phyloP scores from a whole-genome alignment of 1,140 invertebrate species.

The Bombus cullumanus region DNA sequence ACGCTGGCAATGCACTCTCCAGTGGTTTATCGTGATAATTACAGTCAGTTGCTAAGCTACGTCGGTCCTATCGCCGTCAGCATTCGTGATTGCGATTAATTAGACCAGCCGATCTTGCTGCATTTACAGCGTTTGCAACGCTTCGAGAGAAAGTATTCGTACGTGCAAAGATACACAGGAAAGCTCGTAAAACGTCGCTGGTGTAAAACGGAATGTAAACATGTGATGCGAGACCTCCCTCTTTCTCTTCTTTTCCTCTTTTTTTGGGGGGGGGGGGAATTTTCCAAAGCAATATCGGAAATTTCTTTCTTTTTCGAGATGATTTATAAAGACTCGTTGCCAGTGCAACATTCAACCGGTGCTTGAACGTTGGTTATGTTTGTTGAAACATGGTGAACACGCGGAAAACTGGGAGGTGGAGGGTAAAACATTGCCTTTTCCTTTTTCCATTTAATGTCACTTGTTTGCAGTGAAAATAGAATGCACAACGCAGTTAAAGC shows the following conservation, averaged over 20 bases:
- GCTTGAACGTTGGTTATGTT: background rate
- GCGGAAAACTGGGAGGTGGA: background rate
- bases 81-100: slow-evolving; percentile 56
- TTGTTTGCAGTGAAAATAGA: background rate
- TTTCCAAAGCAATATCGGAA: slow-evolving; percentile 11
- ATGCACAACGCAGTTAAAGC: background rate
- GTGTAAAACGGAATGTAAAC: background rate
- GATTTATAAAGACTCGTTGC: background rate
- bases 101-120: slow-evolving; percentile 23
- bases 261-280: background rate
- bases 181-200: background rate
- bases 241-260: background rate
- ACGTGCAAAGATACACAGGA: background rate
- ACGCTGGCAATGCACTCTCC: slow-evolving; percentile 33
- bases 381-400: slow-evolving; percentile 8
- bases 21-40: slow-evolving; percentile 64
- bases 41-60: background rate
- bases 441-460: background rate
- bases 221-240: background rate
- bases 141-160: background rate
- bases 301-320: background rate
- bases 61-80: slow-evolving; percentile 1
- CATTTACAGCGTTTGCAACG: slow-evolving; percentile 4
- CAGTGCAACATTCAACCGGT: too few species aligned
- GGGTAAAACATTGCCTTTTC: background rate